Base-by-base conservation (phyloP, 2,113 vertebrate genomes). In the Corythoichthys intestinalis region DNA sequence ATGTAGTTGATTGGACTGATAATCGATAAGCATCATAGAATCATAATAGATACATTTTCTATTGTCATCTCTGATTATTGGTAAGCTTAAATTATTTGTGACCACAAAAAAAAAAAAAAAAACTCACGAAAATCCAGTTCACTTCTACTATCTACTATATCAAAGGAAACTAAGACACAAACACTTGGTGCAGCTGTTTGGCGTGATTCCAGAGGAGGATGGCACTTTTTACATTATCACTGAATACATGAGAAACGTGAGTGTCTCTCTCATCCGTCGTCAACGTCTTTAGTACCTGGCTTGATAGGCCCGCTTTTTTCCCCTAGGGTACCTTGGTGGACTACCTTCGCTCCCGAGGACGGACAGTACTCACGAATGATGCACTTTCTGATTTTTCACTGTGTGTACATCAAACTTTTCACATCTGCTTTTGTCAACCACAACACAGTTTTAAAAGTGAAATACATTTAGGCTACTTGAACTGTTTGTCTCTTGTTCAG, bases 161-260 rank as follows among this genome's bases (percentile, higher is more conserved):
- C 20, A 15, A 54, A 53, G 95, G 87, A 95, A 98, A 88, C 92
- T 98, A 68, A 91, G 94, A 74, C 97, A 98, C 69, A 90, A 94
- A 83, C 98, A 98, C 88, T 91, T 99, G 81, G 96, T 99, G 12
- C 95, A 98, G 87, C 90, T 99, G 4, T 91, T 98, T 65, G 97
- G 97, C 0, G 97, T 98, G 82, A 96, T 98, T 0, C 92, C 98
- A 64, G 97, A 98, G 81, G 95, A 96, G 88, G 94, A 94, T 13
- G 92, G 96, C 1, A 94, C 93, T 63, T 93, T 98, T 57, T 98
- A 87, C 83, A 98, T 98, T 0, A 96, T 99, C 82, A 97, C 96
- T 0, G 97, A 99, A 80, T 99, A 94, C 83, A 98, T 98, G 97
- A 94, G 95, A 80, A 98, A 98, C 94, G 97, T 99, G 78, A 91